Percentiles rank a stretch among this genome's conserved stretches.
Evolutionary conservation across 2,797 vertebrate genomes (phyloP).

Genomic region (Aselliscus stoliczkanus): DNA sequence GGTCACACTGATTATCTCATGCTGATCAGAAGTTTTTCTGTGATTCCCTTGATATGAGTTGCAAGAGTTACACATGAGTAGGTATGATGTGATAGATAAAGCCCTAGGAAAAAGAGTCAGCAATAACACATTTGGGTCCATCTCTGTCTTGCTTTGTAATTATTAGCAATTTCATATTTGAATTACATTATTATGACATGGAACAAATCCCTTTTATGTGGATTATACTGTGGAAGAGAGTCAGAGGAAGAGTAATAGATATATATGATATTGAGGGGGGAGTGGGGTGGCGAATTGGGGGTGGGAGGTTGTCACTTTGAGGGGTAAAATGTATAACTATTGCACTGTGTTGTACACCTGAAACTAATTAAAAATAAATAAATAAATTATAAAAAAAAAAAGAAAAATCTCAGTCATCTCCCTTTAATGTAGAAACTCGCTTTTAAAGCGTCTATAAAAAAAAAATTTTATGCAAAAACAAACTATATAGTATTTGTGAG

Average conservation of each 20-base stretch:
- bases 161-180: slow-evolving; percentile 30
- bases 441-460: slow-evolving; percentile 27
- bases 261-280: too few species aligned
- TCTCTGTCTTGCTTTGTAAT: slow-evolving; percentile 37
- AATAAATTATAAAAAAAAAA: too few species aligned
- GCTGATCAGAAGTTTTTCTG: neutral
- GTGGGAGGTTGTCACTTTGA: too few species aligned
- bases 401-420: slow-evolving; percentile 20
- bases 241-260: too few species aligned
- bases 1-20: neutral
- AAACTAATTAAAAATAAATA: too few species aligned
- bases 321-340: too few species aligned
- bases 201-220: too few species aligned
- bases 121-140: neutral
- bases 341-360: too few species aligned
- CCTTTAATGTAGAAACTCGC: neutral
- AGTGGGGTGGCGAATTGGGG: too few species aligned
- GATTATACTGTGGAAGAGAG: too few species aligned
- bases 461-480: neutral
- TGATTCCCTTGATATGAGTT: neutral
- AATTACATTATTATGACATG: neutral
- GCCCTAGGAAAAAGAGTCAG: neutral
- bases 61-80: neutral
- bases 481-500: neutral
- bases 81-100: neutral